Evolutionary conservation across 2,888 invertebrate genomes (phyloP), one percentile per base, ranked within the genome.

Genomic region (Chrysolina oricalcia): DNA sequence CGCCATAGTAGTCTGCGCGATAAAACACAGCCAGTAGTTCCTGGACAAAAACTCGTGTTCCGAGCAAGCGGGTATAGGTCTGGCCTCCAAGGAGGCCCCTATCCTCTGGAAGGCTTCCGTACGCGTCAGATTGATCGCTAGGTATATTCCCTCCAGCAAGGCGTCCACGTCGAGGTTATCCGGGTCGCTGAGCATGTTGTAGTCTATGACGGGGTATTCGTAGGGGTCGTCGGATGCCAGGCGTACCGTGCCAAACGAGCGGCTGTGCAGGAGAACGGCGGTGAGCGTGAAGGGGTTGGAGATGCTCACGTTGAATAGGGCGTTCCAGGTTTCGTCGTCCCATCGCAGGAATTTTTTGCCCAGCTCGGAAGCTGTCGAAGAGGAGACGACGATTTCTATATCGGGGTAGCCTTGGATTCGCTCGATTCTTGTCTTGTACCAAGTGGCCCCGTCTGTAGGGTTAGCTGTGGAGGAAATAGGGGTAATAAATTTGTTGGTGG

Each of bases 181-280:
- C 0, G 91, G 90, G 82, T 92, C 90, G 5, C 89, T 89, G 66
- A 94, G 89, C 82, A 94, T 94, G 84, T 93, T 93, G 0, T 93
- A 91, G 80, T 94, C 90, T 72, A 94, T 92, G 17, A 91, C 83
- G 0, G 94, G 78, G 35, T 74, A 78, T 17, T 46, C 64, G 40
- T 71, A 76, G 19, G 78, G 75, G 53, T 56, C 68, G 35, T 67
- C 73, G 17, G 46, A 70, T 19, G 63, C 63, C 23, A 71, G 80
- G 62, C 53, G 92, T 91, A 85, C 94, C 94, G 75, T 92, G 91
- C 93, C 94, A 93, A 83, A 93, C 3, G 78, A 78, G 11, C 62
- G 59, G 40, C 73, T 15, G 87, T 77, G 0, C 83, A 75, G 40
- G n/a, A 73, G 59, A 17, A 74, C 48, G 2, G 64, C 13, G 17